Percentiles rank a stretch among this genome's conserved stretches.
These are phyloP conservation scores for Pagetopsis macropterus DNA, from an alignment of 2,797 vertebrate genomes.

Conservation along the genomic window DNA sequence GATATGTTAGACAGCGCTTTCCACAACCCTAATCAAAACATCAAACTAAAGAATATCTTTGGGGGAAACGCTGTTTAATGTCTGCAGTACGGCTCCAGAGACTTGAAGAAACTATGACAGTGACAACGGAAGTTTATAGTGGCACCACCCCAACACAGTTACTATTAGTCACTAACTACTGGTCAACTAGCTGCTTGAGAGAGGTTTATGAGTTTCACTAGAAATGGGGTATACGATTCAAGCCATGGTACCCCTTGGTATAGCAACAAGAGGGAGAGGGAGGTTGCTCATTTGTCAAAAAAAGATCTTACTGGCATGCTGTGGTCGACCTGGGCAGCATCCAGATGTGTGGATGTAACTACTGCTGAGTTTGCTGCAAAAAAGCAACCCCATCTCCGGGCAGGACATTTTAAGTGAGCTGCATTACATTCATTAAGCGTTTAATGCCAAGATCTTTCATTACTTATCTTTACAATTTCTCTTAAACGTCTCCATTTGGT, in stretches of 20 bases:
- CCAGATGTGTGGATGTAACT: slow-evolving; percentile 3
- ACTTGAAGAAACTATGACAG: slow-evolving; percentile 1
- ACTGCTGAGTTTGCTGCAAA: slow-evolving; percentile 3
- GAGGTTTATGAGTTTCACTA: neutral
- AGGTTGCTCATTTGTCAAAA: slow-evolving; percentile 2
- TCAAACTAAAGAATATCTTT: neutral
- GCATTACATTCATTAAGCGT: neutral
- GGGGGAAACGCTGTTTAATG: slow-evolving; percentile 7
- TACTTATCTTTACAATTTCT: neutral
- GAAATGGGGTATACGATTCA: neutral
- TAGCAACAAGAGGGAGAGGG: neutral
- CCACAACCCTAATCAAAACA: neutral
- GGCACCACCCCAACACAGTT: neutral
- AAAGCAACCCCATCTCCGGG: slow-evolving; percentile 1
- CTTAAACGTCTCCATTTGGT: too few species aligned
- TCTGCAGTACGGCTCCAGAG: slow-evolving; percentile 3
- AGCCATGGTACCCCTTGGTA: neutral
- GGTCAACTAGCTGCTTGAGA: neutral
- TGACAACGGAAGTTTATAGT: neutral
- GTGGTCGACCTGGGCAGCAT: neutral
- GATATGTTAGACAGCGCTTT: neutral
- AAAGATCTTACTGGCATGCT: neutral
- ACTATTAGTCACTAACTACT: neutral
- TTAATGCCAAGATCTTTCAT: neutral
- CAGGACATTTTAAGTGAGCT: neutral